A percentile compares a stretch with the other conserved stretches of the same genome.
Conservation (phyloP, 2,888 invertebrate genomes). For the Nomada ruficornis region DNA sequence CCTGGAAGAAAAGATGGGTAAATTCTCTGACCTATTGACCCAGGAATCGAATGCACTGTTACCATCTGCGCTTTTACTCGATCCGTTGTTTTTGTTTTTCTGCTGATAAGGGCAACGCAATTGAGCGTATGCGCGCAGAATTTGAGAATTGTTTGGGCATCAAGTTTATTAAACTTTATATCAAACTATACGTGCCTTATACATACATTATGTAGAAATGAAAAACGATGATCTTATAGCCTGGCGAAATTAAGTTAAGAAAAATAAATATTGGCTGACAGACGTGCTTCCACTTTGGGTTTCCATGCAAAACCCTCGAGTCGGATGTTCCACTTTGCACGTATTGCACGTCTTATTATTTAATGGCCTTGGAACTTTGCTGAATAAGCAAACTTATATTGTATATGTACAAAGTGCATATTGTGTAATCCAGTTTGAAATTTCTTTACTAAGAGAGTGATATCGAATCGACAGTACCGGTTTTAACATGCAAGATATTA, state of each 20-base stretch:
- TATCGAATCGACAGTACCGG: constrained; percentile 1
- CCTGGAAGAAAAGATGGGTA: constrained; percentile 5
- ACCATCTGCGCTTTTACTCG: neutral
- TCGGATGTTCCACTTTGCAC: constrained; percentile 34
- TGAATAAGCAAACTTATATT: neutral
- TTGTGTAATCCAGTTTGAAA: neutral
- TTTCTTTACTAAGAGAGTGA: neutral
- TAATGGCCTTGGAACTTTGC: constrained; percentile 11
- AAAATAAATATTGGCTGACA: neutral
- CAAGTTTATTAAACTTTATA: too few species aligned
- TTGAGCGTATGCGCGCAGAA: neutral
- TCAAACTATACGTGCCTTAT: neutral
- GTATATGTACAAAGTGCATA: neutral
- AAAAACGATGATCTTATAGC: neutral
- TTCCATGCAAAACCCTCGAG: constrained; percentile 29
- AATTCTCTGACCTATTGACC: constrained; percentile 53
- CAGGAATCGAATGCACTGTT: constrained; percentile 22
- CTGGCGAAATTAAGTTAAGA: neutral
- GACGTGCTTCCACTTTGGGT: neutral
- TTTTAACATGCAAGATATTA: neutral
- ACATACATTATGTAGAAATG: neutral
- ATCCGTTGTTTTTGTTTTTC: neutral
- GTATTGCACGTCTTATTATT: constrained; percentile 21
- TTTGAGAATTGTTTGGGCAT: neutral
- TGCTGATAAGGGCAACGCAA: too few species aligned